Evolutionary conservation across 2,113 vertebrate genomes (phyloP).

Genomic region (Probosciger aterrimus): DNA sequence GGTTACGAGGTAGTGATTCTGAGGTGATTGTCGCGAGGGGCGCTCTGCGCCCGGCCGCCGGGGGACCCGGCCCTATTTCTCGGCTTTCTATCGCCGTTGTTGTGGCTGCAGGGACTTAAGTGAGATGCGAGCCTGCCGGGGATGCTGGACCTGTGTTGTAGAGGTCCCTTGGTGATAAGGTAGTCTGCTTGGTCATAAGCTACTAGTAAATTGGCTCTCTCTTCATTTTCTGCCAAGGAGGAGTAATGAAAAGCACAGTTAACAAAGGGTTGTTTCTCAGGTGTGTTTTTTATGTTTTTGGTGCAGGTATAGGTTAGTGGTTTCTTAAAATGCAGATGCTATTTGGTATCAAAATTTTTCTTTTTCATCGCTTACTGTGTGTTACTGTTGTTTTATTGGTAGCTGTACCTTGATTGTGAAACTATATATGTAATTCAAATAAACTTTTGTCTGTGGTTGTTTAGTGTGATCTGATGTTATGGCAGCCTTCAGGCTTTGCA

Average conservation of each 20-base stretch:
- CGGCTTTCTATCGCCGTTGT: too few species aligned
- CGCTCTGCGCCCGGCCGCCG: too few species aligned
- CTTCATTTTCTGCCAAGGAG: fast-evolving
- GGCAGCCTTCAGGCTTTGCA: background rate
- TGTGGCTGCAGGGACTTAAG: background rate
- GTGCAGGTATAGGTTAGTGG: fast-evolving
- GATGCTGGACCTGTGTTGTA: fast-evolving
- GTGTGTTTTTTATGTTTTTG: fast-evolving
- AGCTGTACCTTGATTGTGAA: background rate
- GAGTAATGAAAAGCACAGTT: background rate
- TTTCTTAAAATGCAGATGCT: fast-evolving
- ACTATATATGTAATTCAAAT: fast-evolving
- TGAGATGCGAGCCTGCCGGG: background rate
- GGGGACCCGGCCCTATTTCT: too few species aligned
- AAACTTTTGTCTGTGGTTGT: background rate
- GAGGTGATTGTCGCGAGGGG: too few species aligned
- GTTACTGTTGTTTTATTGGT: background rate
- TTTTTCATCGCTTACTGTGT: fast-evolving
- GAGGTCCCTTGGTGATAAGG: fast-evolving
- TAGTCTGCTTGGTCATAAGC: fast-evolving
- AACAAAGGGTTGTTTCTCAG: background rate
- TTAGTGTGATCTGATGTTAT: background rate
- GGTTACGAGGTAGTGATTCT: too few species aligned
- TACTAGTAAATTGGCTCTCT: fast-evolving
- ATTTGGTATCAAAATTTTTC: background rate